A percentile compares a stretch with the other conserved stretches of the same genome.
Evolutionary conservation across 2,113 vertebrate species (phyloP).

Genomic region (Cygnus atratus): DNA sequence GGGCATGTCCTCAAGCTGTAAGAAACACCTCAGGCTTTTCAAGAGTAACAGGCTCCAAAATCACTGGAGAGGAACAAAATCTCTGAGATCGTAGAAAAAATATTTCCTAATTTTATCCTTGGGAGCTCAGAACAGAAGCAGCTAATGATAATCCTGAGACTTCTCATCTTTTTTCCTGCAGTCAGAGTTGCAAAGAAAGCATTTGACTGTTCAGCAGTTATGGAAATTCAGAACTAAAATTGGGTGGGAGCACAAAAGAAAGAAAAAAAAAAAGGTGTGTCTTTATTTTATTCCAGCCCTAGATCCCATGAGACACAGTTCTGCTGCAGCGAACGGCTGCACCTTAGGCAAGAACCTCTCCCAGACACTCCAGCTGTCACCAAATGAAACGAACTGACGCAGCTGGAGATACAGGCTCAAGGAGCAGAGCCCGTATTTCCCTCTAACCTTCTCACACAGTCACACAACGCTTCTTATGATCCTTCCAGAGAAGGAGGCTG

Average conservation of each 20-base stretch:
- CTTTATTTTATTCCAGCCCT: conserved; percentile 20
- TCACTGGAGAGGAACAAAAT: background rate
- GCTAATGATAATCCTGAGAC: background rate
- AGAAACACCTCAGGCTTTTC: conserved; percentile 2
- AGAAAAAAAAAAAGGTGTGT: background rate
- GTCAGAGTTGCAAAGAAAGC: conserved; percentile 8
- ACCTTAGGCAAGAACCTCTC: conserved; percentile 22
- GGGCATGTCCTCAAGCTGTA: background rate
- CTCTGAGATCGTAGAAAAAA: background rate
- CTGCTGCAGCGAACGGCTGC: background rate
- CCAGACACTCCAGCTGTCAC: background rate
- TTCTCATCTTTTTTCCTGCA: background rate
- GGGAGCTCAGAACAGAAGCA: background rate
- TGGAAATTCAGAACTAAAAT: conserved; percentile 35
- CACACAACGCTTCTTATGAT: background rate
- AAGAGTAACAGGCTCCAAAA: conserved; percentile 11
- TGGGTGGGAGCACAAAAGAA: background rate
- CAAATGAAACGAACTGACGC: conserved; percentile 13
- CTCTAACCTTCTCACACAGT: background rate
- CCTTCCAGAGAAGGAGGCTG: background rate
- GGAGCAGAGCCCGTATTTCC: background rate
- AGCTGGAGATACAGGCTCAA: conserved; percentile 44
- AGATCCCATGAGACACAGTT: background rate
- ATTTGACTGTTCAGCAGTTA: conserved; percentile 41
- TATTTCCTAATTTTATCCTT: conserved; percentile 1